Evolutionary conservation across 2,797 vertebrate genomes (phyloP).

Genomic region (Aselliscus stoliczkanus): DNA sequence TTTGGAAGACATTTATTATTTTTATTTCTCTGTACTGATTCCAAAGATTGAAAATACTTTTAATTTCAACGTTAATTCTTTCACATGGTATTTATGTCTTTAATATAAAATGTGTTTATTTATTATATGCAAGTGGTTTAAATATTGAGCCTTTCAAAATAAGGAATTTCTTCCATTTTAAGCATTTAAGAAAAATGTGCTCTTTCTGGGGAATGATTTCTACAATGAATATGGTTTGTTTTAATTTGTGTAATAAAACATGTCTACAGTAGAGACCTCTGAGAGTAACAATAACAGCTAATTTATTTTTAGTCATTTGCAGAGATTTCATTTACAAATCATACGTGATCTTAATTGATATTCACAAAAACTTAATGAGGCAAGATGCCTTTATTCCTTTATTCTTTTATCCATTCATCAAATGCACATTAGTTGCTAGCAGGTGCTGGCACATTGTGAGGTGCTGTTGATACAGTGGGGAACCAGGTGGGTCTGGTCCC

Average conservation of each 20-base stretch:
- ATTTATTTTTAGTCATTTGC: slow-evolving; percentile 33
- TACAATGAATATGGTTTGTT: slow-evolving; percentile 23
- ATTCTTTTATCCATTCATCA: not conserved
- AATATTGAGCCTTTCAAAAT: slow-evolving; percentile 32
- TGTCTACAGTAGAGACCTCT: not conserved
- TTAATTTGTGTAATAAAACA: slow-evolving; percentile 45
- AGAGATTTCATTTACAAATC: slow-evolving; percentile 1
- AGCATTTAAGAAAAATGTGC: slow-evolving; percentile 6
- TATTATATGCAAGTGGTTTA: slow-evolving; percentile 27
- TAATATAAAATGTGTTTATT: slow-evolving; percentile 42
- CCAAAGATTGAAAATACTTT: slow-evolving; percentile 18
- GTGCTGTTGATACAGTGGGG: not conserved
- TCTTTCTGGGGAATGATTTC: slow-evolving; percentile 19
- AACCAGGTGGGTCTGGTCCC: not conserved
- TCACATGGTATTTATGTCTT: slow-evolving; percentile 44
- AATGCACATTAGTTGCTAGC: not conserved
- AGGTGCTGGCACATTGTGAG: not conserved
- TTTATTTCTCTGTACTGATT: not conserved
- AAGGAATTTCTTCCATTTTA: slow-evolving; percentile 30
- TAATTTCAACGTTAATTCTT: slow-evolving; percentile 45
- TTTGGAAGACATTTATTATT: slow-evolving; percentile 3
- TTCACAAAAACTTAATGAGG: not conserved
- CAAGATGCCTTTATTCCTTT: not conserved
- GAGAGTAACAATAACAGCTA: not conserved
- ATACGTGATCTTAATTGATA: not conserved